Percentiles rank a stretch among this genome's conserved stretches.
These are phyloP conservation scores for Zele albiditarsus DNA, from an alignment of 2,888 invertebrate genomes.

Conservation along the genomic window DNA sequence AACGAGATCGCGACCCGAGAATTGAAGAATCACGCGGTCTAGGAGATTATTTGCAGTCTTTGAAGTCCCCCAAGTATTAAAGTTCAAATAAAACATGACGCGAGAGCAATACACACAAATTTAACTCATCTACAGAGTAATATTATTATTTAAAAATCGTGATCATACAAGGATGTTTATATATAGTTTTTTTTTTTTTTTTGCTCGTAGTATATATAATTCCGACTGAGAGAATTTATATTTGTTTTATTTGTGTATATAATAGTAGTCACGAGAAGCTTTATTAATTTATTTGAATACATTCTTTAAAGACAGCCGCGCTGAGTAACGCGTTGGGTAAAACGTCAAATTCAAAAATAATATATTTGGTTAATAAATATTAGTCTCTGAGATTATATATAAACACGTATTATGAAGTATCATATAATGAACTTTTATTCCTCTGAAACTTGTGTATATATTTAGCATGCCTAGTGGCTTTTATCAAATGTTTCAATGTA, in stretches of 20 bases:
- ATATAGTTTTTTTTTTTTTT: not conserved
- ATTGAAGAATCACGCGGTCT: slow-evolving; percentile 55
- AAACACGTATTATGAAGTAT: slow-evolving; percentile 44
- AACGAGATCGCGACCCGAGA: slow-evolving; percentile 15
- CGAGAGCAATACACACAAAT: slow-evolving; percentile 41
- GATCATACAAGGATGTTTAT: not conserved
- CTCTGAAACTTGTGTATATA: slow-evolving; percentile 41
- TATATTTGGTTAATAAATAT: slow-evolving; percentile 6
- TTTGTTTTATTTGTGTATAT: slow-evolving; percentile 1
- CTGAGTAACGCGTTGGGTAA: not conserved
- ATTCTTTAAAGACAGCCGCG: not conserved
- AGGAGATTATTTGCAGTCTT: slow-evolving; percentile 62
- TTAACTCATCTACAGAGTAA: slow-evolving; percentile 19
- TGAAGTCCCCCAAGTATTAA: slow-evolving; percentile 51
- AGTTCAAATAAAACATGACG: slow-evolving; percentile 42
- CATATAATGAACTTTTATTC: slow-evolving; percentile 53
- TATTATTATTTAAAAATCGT: not conserved
- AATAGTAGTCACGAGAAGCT: not conserved
- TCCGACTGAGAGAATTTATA: not conserved
- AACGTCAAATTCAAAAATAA: not conserved
- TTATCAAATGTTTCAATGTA: slow-evolving; percentile 63
- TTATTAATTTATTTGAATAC: slow-evolving; percentile 1
- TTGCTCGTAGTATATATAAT: not conserved
- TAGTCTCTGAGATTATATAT: slow-evolving; percentile 13
- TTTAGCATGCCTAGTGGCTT: slow-evolving; percentile 61